Conservation (phyloP, 2,113 vertebrate species). For the Chionomys nivalis region DNA sequence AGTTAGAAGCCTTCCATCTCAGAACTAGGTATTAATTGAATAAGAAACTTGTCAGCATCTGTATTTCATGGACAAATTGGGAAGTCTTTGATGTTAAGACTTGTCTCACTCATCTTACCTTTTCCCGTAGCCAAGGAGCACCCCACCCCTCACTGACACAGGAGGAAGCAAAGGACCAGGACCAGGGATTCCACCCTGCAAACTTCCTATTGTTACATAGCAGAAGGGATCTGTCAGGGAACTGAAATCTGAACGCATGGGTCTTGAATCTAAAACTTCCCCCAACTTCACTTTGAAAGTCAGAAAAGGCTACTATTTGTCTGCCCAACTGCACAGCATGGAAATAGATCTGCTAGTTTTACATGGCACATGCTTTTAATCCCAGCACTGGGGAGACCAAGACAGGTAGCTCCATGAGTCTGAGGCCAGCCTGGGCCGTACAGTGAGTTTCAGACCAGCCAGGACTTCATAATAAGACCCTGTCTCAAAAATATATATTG, state of each 20-base stretch:
- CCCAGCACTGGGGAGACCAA: neutral
- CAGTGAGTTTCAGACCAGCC: neutral
- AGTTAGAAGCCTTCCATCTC: neutral
- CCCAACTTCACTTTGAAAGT: neutral
- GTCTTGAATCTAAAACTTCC: slow-evolving; percentile 1
- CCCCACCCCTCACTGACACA: neutral
- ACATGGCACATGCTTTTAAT: neutral
- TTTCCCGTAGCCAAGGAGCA: neutral
- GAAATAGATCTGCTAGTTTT: neutral
- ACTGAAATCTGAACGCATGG: neutral
- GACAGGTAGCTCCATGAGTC: neutral
- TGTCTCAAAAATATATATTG: neutral
- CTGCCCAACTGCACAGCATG: neutral
- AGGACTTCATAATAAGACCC: neutral
- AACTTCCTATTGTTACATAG: neutral
- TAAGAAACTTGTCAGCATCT: neutral
- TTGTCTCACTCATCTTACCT: neutral
- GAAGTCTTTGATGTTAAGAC: neutral
- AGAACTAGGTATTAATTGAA: neutral
- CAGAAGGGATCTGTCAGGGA: neutral
- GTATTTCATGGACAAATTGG: neutral
- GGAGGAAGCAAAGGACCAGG: neutral
- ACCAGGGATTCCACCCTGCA: neutral
- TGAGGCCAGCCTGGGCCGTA: neutral
- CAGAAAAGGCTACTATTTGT: neutral